Conservation (phyloP, 2,113 vertebrate species). For the Prietella phreatophila region DNA sequence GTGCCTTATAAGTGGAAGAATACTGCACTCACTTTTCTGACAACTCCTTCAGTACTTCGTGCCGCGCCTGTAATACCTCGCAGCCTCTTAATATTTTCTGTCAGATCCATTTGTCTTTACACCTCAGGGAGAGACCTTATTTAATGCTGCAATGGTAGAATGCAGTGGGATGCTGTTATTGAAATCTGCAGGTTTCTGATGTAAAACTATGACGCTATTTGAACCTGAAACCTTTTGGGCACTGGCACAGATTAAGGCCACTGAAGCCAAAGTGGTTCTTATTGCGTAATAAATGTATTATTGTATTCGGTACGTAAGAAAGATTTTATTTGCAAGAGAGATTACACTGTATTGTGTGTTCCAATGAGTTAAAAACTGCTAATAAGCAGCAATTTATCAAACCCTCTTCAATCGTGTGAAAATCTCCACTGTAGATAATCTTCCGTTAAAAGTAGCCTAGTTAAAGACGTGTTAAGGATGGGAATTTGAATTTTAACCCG, state of each 20-base stretch:
- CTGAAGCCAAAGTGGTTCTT: too few species aligned
- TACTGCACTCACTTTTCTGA: slow-evolving; percentile 7
- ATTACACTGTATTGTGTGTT: neutral
- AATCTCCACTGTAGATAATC: neutral
- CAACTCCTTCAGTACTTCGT: neutral
- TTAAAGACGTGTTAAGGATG: too few species aligned
- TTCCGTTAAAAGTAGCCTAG: neutral
- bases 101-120: slow-evolving; percentile 18
- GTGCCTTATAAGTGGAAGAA: slow-evolving; percentile 14
- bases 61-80: neutral
- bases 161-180: neutral
- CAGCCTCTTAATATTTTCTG: slow-evolving; percentile 13
- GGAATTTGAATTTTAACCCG: neutral
- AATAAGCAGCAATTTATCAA: neutral
- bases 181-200: neutral
- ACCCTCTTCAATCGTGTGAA: neutral
- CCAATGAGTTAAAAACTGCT: neutral
- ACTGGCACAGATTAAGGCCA: neutral
- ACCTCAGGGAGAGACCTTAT: slow-evolving; percentile 20
- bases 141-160: neutral
- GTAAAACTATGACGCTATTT: neutral
- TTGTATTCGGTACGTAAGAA: neutral
- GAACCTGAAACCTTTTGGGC: neutral
- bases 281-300: neutral
- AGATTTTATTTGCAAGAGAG: neutral